These are phyloP conservation scores for Oscheius onirici DNA, from an alignment of 2,888 invertebrate genomes.

Conservation along the genomic window DNA sequence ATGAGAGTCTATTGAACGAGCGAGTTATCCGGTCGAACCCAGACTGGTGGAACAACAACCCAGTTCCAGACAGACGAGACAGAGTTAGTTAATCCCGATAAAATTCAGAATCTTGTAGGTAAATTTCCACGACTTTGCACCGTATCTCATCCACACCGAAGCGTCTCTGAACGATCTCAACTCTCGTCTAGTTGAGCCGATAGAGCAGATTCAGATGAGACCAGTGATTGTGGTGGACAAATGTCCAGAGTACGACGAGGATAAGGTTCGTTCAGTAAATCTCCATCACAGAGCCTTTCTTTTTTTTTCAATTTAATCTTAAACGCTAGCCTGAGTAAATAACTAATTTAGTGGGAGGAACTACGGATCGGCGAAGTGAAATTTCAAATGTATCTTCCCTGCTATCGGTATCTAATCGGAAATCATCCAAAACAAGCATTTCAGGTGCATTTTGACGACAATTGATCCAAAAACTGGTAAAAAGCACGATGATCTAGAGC, in stretches of 20 bases:
- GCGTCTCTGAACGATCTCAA: conserved; percentile 62
- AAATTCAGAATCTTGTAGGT: not conserved
- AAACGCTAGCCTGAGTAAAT: too few species aligned
- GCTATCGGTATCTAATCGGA: conserved; percentile 47
- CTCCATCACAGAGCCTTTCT: too few species aligned
- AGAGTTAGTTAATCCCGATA: conserved; percentile 49
- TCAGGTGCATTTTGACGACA: conserved; percentile 51
- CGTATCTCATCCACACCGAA: conserved; percentile 59
- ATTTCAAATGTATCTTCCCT: conserved; percentile 66
- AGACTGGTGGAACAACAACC: conserved; percentile 56
- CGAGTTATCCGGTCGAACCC: conserved; percentile 44
- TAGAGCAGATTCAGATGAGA: conserved; percentile 59
- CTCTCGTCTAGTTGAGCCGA: conserved; percentile 36
- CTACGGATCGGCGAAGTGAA: conserved; percentile 60
- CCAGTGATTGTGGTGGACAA: conserved; percentile 61
- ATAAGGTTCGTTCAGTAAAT: too few species aligned
- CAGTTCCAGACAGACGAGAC: conserved; percentile 48
- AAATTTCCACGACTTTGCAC: conserved; percentile 57
- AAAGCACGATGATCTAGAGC: conserved; percentile 48
- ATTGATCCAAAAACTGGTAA: conserved; percentile 46
- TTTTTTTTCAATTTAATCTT: too few species aligned
- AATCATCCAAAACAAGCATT: not conserved
- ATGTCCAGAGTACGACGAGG: conserved; percentile 64
- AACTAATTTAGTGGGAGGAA: conserved; percentile 64
- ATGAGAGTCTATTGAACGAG: conserved; percentile 58